Conservation (phyloP, 1,140 invertebrate species). For the Cydia pomonella region DNA sequence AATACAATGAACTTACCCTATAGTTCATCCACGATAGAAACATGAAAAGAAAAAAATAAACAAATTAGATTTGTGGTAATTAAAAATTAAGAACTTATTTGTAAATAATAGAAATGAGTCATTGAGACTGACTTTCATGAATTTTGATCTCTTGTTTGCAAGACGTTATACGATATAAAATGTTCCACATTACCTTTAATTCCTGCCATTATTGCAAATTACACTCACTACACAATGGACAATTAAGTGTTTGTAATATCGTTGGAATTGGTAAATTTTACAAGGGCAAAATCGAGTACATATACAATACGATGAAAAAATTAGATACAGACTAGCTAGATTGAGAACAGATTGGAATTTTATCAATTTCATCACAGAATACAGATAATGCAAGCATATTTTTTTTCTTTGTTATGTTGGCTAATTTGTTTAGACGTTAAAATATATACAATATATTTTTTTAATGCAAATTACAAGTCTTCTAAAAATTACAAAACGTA, state of each 20-base stretch:
- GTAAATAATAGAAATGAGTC: conserved; percentile 63
- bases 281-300: neutral
- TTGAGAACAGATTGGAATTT: neutral
- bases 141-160: neutral
- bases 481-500: too few species aligned
- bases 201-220: conserved; percentile 16
- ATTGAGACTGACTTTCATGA: conserved; percentile 39
- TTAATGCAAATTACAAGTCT: too few species aligned
- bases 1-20: conserved; percentile 44
- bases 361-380: neutral
- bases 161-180: neutral
- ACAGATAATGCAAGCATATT: neutral
- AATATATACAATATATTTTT: neutral
- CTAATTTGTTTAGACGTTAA: neutral
- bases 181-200: conserved; percentile 20
- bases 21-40: conserved; percentile 36
- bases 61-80: conserved; percentile 36
- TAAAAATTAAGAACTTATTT: conserved; percentile 47
- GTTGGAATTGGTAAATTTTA: neutral
- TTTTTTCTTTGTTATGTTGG: neutral
- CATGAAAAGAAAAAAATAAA: conserved; percentile 56
- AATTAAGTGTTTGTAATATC: neutral
- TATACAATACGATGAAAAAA: neutral
- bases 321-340: conserved; percentile 1
- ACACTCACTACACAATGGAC: neutral